Evolutionary conservation across 2,888 invertebrate species (phyloP), one percentile per base, ranked within the genome.

Genomic region (Rambutsinella grinnellia): DNA sequence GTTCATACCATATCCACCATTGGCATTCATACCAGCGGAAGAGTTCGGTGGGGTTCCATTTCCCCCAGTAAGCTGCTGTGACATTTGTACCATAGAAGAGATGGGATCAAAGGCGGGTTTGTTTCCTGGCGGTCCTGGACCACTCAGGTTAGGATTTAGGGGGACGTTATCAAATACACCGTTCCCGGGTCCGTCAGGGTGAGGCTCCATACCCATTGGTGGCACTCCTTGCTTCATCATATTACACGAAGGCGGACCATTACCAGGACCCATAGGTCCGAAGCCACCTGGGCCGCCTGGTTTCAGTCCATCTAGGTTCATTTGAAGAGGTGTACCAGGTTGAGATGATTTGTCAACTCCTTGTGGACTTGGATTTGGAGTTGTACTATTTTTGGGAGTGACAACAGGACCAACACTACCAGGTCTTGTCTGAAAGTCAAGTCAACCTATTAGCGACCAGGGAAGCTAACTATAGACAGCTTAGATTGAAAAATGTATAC

Each of bases 51-150:
- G 89, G 84, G 89, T 90, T 17, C 90, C 89, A 63, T 90, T 90
- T 86, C 93, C 92, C 85, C 92, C 94, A 15, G 95, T 94, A 81
- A 96, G 88, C 86, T 95, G 95, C 85, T 96, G 96, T 79, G 95
- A 95, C 96, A 96, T 96, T 87, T 96, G 96, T 68, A 96, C 95
- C 85, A 96, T 89, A 8, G 96, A 96, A 63, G 95, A 94, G 84
- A 96, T 96, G 0, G 96, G 96, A 89, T 96, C 96, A 87, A 96
- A 96, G 85, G 90, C 87, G 69, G 88, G 85, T 81, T 87, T 87
- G 47, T 81, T 79, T 70, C 83, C 79, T 24, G 79, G 70, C n/a
- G 83, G 82, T 8, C 83, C 83, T 28, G 82, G 83, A 85, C 88
- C 83, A 80, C 82, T 79, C 79, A 84, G 46, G 81, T 85, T 84